These are phyloP conservation scores for Drosophila picticornis DNA, from an alignment of 2,888 invertebrate species.

Conservation along the genomic window DNA sequence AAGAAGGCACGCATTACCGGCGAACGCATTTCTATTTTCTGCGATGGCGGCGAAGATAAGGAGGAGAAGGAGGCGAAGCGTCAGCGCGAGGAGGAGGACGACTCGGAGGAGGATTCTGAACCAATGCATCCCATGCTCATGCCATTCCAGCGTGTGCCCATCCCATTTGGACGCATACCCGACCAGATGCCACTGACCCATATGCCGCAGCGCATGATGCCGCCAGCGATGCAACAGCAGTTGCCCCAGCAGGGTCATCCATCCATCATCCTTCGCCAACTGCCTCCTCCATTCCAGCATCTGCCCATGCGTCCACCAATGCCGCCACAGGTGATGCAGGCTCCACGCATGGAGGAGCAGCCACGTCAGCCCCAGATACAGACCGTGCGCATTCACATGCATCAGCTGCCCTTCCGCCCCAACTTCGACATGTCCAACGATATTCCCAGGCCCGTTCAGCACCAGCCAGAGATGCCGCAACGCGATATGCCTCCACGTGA, in stretches of 20 bases:
- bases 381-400: constrained; percentile 85
- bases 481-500: constrained; percentile 51
- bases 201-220: constrained; percentile 84
- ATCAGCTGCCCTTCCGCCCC: constrained; percentile 86
- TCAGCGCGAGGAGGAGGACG: constrained; percentile 80
- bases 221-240: constrained; percentile 63
- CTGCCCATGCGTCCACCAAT: constrained; percentile 85
- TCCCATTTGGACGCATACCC: constrained; percentile 86
- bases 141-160: constrained; percentile 85
- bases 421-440: constrained; percentile 84
- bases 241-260: neutral
- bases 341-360: constrained; percentile 85
- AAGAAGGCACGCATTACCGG: constrained; percentile 91
- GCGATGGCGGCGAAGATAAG: constrained; percentile 89
- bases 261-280: neutral
- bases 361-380: constrained; percentile 72
- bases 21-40: constrained; percentile 94
- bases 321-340: constrained; percentile 85
- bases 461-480: constrained; percentile 72
- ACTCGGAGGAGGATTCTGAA: constrained; percentile 83
- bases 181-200: constrained; percentile 87
- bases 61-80: constrained; percentile 73
- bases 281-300: constrained; percentile 82
- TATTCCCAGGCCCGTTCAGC: constrained; percentile 78
- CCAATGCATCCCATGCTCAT: constrained; percentile 85